Evolutionary conservation across 2,113 vertebrate species (phyloP).

Genomic region (Gallinago undulata): DNA sequence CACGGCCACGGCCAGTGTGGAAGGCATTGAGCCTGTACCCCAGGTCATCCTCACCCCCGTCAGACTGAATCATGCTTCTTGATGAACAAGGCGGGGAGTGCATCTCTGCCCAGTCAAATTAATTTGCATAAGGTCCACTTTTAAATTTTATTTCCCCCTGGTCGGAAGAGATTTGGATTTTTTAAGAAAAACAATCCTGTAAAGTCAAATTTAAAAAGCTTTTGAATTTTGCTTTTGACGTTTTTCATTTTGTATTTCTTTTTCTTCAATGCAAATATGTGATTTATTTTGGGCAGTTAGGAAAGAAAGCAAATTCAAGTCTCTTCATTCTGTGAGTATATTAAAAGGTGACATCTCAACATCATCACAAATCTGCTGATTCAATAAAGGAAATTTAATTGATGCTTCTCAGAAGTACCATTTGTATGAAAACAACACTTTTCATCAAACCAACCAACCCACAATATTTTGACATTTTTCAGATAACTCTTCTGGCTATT

Average conservation of each 20-base stretch:
- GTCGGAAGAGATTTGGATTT: not conserved
- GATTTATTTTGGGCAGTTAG: not conserved
- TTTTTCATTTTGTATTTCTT: not conserved
- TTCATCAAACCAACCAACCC: not conserved
- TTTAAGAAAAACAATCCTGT: not conserved
- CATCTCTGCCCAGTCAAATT: accelerated
- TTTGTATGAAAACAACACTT: not conserved
- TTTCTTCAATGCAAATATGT: not conserved
- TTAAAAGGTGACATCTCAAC: not conserved
- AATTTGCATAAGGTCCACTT: not conserved
- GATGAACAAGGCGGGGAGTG: not conserved
- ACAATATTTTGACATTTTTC: not conserved
- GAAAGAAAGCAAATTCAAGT: not conserved
- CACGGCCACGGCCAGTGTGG: accelerated
- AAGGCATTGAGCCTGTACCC: not conserved
- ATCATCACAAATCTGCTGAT: accelerated
- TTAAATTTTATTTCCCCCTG: accelerated
- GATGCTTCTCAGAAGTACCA: not conserved
- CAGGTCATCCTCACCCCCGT: not conserved
- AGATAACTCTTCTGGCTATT: not conserved
- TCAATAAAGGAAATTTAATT: not conserved
- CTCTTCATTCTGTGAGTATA: not conserved
- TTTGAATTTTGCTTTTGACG: not conserved
- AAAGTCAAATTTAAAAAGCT: not conserved
- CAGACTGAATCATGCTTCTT: not conserved